Evolutionary conservation across 2,113 vertebrate genomes (phyloP).

Genomic region (Colaptes auratus): DNA sequence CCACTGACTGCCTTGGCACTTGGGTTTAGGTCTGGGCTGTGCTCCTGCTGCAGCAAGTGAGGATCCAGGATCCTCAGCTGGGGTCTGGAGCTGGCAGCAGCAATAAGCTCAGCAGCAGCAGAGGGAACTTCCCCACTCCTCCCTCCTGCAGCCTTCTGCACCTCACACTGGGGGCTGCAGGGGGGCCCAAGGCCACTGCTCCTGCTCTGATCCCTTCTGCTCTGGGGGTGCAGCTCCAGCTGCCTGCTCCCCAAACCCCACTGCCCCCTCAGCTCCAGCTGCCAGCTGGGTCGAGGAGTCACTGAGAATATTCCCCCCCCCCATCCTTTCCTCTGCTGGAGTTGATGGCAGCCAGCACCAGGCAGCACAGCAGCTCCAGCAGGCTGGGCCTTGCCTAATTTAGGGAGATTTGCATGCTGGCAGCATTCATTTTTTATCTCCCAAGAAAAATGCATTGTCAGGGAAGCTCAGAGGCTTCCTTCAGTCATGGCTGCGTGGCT

Average conservation of each 20-base stretch:
- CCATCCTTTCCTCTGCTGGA: neutral
- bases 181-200: neutral
- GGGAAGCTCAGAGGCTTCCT: slow-evolving; percentile 60
- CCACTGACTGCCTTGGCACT: rapidly evolving
- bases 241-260: neutral
- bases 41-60: neutral
- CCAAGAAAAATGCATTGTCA: slow-evolving; percentile 36
- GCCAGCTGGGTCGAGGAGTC: neutral
- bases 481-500: slow-evolving; percentile 9
- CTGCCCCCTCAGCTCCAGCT: neutral
- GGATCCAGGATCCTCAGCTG: neutral
- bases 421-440: slow-evolving; percentile 61
- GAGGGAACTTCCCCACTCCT: neutral
- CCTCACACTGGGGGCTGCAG: neutral
- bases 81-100: neutral
- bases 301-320: neutral
- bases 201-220: neutral
- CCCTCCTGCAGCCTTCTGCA: neutral
- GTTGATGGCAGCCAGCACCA: neutral
- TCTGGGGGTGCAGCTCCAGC: rapidly evolving
- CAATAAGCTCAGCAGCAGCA: neutral
- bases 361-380: neutral
- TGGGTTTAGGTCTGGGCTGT: neutral
- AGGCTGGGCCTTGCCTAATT: slow-evolving; percentile 56
- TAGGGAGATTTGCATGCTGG: slow-evolving; percentile 71